Base-by-base conservation (phyloP, 2,113 vertebrate genomes). In the Athene noctua region DNA sequence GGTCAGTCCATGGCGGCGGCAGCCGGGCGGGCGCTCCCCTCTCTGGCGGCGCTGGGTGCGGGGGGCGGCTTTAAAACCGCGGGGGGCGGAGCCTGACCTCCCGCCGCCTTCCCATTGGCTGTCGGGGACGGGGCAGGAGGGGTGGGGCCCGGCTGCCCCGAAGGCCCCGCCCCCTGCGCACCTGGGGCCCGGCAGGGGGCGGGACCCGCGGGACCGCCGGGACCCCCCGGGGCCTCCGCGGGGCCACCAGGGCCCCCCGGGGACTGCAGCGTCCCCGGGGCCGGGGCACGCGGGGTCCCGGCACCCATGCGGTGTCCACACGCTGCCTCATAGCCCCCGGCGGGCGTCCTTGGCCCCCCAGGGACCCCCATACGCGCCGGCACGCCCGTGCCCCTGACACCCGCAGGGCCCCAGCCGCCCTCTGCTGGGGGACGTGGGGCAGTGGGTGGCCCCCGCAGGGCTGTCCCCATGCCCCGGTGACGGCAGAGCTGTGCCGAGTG, bases 1-100 rank as follows among this genome's bases (percentile, higher is more conserved):
- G 27, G 36, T 96, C 95, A 96, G 25, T 57, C n/a, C 95, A 96
- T 96, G 52, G 77, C 91, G 30, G 21, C 79, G 4, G 32, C 4
- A 0, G 10, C 71, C 74, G 7, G 3, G 3, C 88, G 3, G 14
- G 0, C 88, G 1, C 91, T 89, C 68, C 88, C 68, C 58, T 77
- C 67, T 80, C 80, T 96, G 91, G 63, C 21, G 21, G 78, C 49
- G 54, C n/a, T 19, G n/a, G 32, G 49, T 5, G 58, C 23, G 78
- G 94, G 88, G 91, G 81, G 95, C 63, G 94, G 86, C 73, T 84
- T 95, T 95, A 92, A 92, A 77, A 66, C 0, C 0, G 1, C 5
- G 71, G 62, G n/a, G 82, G 95, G 95, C 73, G 81, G 82, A 38
- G 73, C 59, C 20, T 57, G 2, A 0, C 57, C 58, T 78, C 91